Evolutionary conservation across 2,888 invertebrate genomes (phyloP).

Genomic region (Cheiracanthium punctorium): DNA sequence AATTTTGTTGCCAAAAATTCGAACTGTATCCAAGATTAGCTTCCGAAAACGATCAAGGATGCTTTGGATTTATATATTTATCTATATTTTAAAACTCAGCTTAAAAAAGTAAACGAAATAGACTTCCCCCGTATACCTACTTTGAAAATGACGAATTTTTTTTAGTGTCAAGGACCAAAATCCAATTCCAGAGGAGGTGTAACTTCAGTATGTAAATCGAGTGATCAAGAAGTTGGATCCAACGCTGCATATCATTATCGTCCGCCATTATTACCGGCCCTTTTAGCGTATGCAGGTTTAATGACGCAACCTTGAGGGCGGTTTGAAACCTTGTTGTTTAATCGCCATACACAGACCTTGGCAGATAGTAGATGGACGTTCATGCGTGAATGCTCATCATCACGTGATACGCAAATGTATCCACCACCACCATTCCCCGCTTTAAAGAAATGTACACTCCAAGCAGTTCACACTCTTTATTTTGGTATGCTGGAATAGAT

Average conservation of each 20-base stretch:
- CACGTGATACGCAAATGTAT: conserved; percentile 46
- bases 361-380: conserved; percentile 36
- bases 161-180: no score
- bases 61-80: no score
- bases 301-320: conserved; percentile 37
- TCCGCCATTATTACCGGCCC: background rate
- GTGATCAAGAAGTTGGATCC: background rate
- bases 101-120: no score
- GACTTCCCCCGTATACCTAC: no score
- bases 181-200: no score
- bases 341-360: conserved; percentile 18
- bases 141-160: no score
- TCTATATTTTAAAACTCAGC: no score
- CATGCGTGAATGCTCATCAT: conserved; percentile 42
- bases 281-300: background rate
- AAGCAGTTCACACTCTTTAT: background rate
- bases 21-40: no score
- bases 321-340: conserved; percentile 44
- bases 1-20: no score
- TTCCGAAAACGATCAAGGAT: no score
- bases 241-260: background rate
- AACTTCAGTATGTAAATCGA: no score
- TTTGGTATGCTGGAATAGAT: no score
- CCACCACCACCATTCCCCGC: background rate
- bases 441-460: background rate